Evolutionary conservation across 2,113 vertebrate genomes (phyloP).

Genomic region (Axis porcinus): DNA sequence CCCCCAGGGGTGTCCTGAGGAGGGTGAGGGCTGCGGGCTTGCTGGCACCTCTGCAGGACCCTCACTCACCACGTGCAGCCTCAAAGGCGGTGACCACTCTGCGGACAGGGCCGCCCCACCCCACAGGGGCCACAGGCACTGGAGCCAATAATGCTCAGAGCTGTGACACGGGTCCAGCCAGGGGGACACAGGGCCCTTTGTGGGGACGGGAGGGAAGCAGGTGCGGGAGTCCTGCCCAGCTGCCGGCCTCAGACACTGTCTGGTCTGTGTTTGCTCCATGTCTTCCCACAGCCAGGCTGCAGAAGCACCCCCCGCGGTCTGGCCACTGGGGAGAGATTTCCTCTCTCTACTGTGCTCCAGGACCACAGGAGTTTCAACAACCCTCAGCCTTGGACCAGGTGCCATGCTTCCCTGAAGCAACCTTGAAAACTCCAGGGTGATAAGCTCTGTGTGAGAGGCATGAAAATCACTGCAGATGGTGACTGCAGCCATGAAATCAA

Average conservation of each 20-base stretch:
- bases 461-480: neutral
- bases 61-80: neutral
- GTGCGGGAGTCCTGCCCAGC: neutral
- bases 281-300: neutral
- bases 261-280: neutral
- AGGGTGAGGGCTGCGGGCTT: neutral
- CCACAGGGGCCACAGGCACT: accelerated
- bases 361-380: neutral
- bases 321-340: accelerated
- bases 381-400: too few relatives aligned
- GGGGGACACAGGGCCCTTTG: neutral
- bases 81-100: accelerated
- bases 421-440: neutral
- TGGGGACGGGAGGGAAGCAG: neutral
- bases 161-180: accelerated
- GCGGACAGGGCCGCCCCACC: accelerated
- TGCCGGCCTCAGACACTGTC: neutral
- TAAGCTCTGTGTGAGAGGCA: neutral
- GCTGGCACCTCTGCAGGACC: neutral
- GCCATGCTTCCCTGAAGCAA: neutral
- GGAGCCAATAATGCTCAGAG: neutral
- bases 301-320: accelerated
- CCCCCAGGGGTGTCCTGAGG: neutral
- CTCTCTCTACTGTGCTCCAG: neutral
- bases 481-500: neutral